Base-by-base conservation (phyloP, 2,797 vertebrate genomes). In the Periparus ater region DNA sequence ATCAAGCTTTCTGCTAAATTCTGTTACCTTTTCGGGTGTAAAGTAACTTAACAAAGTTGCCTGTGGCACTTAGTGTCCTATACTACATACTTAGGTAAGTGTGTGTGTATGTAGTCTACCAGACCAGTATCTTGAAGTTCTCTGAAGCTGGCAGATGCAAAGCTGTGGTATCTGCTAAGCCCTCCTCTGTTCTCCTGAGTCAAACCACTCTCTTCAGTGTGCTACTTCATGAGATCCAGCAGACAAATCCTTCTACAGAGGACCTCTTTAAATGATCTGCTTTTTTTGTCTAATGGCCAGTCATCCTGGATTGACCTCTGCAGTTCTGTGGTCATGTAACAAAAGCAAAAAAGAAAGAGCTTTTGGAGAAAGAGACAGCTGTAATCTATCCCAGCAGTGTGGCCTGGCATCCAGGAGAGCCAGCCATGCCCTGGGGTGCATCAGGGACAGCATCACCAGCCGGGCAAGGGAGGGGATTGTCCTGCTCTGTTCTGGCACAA, bases 221-320 rank as follows among this genome's bases (percentile, higher is more conserved):
- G 54, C 22, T 68, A 1, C 66, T 26, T 91, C 1, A 0, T 65
- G 58, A 66, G 11, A 7, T 82, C 80, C 26, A 45, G 13, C 77
- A 48, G 18, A 51, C 32, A 44, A 32, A 68, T 89, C 30, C 55
- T 66, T 65, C 23, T 71, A 45, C 34, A 65, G 50, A 57, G 10
- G 19, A 62, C 27, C 42, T 75, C 57, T 89, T 89, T 13, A 91
- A 89, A 63, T 47, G 2, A 40, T 61, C 36, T 88, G 30, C 7
- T 50, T 73, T 90, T 86, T 94, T 81, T 81, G 50, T 68, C n/a
- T 65, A 8, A 29, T 83, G 58, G 51, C 34, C 45, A 57, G n/a
- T 51, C 61, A 91, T 55, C 60, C 13, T 80, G 68, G 25, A 42
- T 83, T 89, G 34, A 16, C n/a, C 22, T 87, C 58, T 68, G 30